Base-by-base conservation (phyloP, 2,888 invertebrate species). In the Alviniconcha strummeri region DNA sequence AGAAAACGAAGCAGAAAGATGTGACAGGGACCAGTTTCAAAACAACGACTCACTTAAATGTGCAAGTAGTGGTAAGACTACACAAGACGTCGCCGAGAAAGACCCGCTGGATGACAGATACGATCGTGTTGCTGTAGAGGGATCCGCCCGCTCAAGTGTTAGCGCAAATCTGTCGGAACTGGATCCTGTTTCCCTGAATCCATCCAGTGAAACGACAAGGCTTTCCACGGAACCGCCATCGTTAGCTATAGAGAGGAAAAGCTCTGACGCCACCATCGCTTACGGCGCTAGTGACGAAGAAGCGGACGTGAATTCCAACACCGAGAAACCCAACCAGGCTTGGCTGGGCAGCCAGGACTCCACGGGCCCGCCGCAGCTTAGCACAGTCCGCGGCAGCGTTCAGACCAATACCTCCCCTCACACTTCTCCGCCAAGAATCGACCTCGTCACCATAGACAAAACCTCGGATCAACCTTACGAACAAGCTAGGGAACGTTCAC, bases 241-340 rank as follows among this genome's bases (percentile, higher is more conserved):
- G 3, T 17, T 67, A 13, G 19, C 11, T 17, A 19, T 64, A 56
- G 69, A 60, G 11, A 64, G 82, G 19, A 77, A 76, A 11, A 77
- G 69, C 13, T 82, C 82, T 54, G 82, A 77, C 7, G 69, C 82
- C 11, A 82, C 82, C 11, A 76, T 82, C 54, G 77, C 77, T 17
- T 82, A 82, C 17, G 82, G 82, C 8, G 77, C 76, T 2, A 82
- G 82, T 19, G 82, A 82, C 55, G 82, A 77, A 36, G 77, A 82
- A 55, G 36, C 74, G 5, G 82, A 82, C 17, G 9, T 11, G 15
- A n/a, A 11, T 56, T 57, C 57, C 8, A 4, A 5, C 13, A 54
- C 60, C 5, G 36, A 19, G 36, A 55, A 9, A 36, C 54, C 4
- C 52, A 60, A 6, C 5, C 17, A 8, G 5, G n/a, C 15, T 1